Conservation (phyloP, 2,888 invertebrate species). For the Spilarctia lutea region DNA sequence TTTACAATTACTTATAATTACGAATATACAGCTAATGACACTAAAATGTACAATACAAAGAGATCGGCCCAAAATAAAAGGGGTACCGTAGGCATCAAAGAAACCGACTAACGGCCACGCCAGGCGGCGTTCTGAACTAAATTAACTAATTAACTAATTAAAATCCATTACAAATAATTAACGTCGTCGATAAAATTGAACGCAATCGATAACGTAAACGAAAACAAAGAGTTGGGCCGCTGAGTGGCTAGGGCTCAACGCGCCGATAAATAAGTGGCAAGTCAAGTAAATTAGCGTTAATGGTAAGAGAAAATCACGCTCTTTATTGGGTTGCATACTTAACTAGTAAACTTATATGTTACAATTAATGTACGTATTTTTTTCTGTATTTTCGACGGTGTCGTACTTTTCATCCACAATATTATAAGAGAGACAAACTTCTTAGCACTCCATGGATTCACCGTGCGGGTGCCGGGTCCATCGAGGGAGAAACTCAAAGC, state of each 20-base stretch:
- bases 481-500: too few relatives aligned
- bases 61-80: constrained; percentile 58
- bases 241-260: constrained; percentile 32
- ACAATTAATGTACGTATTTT: not conserved
- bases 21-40: constrained; percentile 51
- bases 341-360: not conserved
- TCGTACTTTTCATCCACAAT: not conserved
- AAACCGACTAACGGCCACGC: constrained; percentile 64
- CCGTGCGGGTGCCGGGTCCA: too few relatives aligned
- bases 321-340: not conserved
- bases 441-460: too few relatives aligned
- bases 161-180: constrained; percentile 74
- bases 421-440: too few relatives aligned
- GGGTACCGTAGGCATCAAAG: constrained; percentile 70
- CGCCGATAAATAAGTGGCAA: constrained; percentile 43
- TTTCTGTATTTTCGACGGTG: not conserved
- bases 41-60: constrained; percentile 59
- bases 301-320: constrained; percentile 20
- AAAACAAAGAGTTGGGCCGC: constrained; percentile 58
- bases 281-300: constrained; percentile 45
- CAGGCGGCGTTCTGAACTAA: constrained; percentile 66
- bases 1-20: constrained; percentile 53
- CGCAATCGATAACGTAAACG: constrained; percentile 60
- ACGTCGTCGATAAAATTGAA: constrained; percentile 65
- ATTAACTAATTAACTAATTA: constrained; percentile 83